phyloP scores from a whole-genome alignment of 2,888 invertebrate genomes.

The Pseudeuparius sepicola region DNA sequence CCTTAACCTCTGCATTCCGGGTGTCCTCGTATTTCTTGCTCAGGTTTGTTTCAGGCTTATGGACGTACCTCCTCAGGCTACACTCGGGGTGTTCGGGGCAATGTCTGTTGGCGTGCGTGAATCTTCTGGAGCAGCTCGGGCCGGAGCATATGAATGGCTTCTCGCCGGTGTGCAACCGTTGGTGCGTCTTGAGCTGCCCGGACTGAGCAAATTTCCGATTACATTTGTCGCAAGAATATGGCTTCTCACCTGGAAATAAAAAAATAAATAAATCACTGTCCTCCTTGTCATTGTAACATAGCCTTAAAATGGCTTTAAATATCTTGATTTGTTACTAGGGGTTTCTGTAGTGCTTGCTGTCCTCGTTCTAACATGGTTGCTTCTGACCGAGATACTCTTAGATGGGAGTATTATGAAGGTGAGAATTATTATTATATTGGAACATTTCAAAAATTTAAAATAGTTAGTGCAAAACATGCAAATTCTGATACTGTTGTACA shows the following conservation, averaged over 20 bases:
- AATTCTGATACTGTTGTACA: no score
- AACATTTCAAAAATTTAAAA: no score
- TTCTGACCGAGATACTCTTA: no score
- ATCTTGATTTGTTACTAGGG: no score
- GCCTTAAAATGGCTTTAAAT: no score
- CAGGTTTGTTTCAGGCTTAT: slow-evolving; percentile 31
- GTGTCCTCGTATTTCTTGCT: slow-evolving; percentile 40
- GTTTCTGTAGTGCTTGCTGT: no score
- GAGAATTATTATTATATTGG: no score
- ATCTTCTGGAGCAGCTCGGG: slow-evolving; percentile 53
- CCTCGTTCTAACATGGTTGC: no score
- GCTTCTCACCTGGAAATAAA: slow-evolving; percentile 52
- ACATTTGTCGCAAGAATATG: slow-evolving; percentile 63
- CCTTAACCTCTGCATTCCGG: slow-evolving; percentile 37
- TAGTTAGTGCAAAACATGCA: no score
- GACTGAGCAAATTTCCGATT: slow-evolving; percentile 64
- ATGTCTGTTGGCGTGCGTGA: slow-evolving; percentile 68
- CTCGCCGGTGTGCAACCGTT: slow-evolving; percentile 65
- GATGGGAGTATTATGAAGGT: no score
- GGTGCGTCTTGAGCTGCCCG: slow-evolving; percentile 68
- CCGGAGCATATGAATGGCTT: slow-evolving; percentile 62
- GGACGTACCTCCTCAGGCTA: slow-evolving; percentile 36
- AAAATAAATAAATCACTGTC: slow-evolving; percentile 9
- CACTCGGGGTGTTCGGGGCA: slow-evolving; percentile 62
- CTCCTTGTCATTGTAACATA: no score